A percentile compares a stretch with the other conserved stretches of the same genome.
Evolutionary conservation across 2,888 invertebrate species (phyloP).

Genomic region (Drosophila monieri): DNA sequence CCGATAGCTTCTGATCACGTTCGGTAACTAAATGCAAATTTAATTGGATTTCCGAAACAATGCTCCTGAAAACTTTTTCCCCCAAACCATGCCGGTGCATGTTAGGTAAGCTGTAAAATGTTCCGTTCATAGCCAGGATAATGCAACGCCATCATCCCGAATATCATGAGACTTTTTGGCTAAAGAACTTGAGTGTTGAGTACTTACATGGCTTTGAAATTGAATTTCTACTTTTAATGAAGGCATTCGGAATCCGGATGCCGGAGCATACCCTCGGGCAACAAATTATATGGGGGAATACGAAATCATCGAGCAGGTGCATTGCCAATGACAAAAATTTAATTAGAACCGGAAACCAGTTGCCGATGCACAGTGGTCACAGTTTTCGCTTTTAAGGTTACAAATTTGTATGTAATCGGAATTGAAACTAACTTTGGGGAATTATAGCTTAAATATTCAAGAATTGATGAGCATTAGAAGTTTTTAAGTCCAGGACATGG

Average conservation of each 20-base stretch:
- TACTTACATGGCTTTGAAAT: constrained; percentile 13
- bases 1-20: constrained; percentile 32
- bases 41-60: constrained; percentile 59
- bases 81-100: constrained; percentile 12
- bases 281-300: constrained; percentile 13
- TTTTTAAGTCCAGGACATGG: too few species aligned
- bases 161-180: constrained; percentile 1
- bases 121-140: constrained; percentile 8
- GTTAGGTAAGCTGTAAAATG: constrained; percentile 27
- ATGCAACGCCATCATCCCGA: constrained; percentile 3
- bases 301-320: constrained; percentile 3
- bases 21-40: constrained; percentile 47
- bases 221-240: constrained; percentile 28
- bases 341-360: constrained; percentile 21
- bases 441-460: too few species aligned
- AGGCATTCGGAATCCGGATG: constrained; percentile 11
- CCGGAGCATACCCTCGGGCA: constrained; percentile 3
- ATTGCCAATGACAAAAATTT: constrained; percentile 20
- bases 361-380: too few species aligned
- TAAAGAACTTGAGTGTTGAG: not conserved
- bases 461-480: too few species aligned
- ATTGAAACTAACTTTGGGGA: too few species aligned
- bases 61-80: constrained; percentile 32
- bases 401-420: too few species aligned
- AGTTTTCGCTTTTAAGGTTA: too few species aligned